A percentile compares a stretch with the other conserved stretches of the same genome.
Evolutionary conservation across 2,113 vertebrate species (phyloP).

Genomic region (Nibea coibor): DNA sequence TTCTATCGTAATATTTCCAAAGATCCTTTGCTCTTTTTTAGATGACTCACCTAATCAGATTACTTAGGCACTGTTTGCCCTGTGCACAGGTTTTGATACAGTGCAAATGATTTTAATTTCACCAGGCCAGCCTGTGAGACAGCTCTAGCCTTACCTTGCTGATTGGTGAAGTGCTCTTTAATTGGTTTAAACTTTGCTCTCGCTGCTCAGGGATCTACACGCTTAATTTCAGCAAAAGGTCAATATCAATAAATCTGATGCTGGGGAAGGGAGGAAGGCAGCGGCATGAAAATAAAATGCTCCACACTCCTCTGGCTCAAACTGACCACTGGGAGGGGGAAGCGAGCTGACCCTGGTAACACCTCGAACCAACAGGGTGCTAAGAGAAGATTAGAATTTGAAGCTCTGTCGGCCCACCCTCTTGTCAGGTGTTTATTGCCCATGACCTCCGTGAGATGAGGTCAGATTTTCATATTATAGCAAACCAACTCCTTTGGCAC

Average conservation of each 20-base stretch:
- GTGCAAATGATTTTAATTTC: constrained; percentile 80
- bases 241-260: constrained; percentile 86
- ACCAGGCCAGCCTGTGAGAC: constrained; percentile 65
- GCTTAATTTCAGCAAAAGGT: constrained; percentile 88
- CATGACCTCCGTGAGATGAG: constrained; percentile 80
- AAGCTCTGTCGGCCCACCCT: constrained; percentile 71
- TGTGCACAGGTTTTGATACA: constrained; percentile 71
- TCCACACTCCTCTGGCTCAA: constrained; percentile 34
- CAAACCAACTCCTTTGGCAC: constrained; percentile 80
- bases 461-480: constrained; percentile 86
- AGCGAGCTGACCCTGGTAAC: constrained; percentile 77
- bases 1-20: constrained; percentile 52
- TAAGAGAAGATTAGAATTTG: constrained; percentile 84
- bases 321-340: constrained; percentile 72
- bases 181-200: constrained; percentile 89
- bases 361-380: constrained; percentile 70
- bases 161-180: constrained; percentile 85
- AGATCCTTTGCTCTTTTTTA: constrained; percentile 61
- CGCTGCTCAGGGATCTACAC: constrained; percentile 76
- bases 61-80: constrained; percentile 70
- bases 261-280: constrained; percentile 56
- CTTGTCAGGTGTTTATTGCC: constrained; percentile 86
- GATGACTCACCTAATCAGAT: constrained; percentile 71
- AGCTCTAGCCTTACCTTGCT: constrained; percentile 67
- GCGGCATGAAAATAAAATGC: constrained; percentile 65